phyloP scores from a whole-genome alignment of 1,140 invertebrate species.

The Helicoverpa armigera region DNA sequence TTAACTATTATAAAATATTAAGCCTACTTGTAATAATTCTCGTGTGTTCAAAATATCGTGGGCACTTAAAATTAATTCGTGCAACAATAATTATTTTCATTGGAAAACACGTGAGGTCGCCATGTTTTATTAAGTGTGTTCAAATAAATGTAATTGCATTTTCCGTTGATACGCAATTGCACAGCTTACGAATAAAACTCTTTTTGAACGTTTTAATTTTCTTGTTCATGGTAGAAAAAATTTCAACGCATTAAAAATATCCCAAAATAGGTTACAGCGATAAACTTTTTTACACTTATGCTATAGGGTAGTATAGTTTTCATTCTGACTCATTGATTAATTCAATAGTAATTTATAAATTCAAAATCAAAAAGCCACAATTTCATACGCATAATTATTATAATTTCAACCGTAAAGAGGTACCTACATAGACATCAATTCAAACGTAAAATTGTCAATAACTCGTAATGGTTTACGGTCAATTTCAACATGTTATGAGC shows the following conservation, averaged over 20 bases:
- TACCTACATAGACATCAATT: not conserved
- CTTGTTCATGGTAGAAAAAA: too few species aligned
- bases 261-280: too few species aligned
- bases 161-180: constrained; percentile 49
- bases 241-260: too few species aligned
- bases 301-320: too few species aligned
- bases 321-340: too few species aligned
- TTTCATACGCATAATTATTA: not conserved
- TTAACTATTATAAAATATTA: too few species aligned
- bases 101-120: not conserved
- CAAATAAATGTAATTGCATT: constrained; percentile 26
- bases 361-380: not conserved
- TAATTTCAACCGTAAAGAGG: not conserved
- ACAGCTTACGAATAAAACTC: not conserved
- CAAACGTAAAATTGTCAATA: constrained; percentile 32
- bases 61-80: not conserved
- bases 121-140: not conserved
- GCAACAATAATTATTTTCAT: constrained; percentile 25
- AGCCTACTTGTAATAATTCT: too few species aligned
- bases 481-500: constrained; percentile 4
- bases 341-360: too few species aligned
- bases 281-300: too few species aligned
- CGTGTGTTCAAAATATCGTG: not conserved
- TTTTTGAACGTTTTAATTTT: not conserved
- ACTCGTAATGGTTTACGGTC: constrained; percentile 12